phyloP scores from a whole-genome alignment of 2,888 invertebrate species.

The Pseudoips prasinana region DNA sequence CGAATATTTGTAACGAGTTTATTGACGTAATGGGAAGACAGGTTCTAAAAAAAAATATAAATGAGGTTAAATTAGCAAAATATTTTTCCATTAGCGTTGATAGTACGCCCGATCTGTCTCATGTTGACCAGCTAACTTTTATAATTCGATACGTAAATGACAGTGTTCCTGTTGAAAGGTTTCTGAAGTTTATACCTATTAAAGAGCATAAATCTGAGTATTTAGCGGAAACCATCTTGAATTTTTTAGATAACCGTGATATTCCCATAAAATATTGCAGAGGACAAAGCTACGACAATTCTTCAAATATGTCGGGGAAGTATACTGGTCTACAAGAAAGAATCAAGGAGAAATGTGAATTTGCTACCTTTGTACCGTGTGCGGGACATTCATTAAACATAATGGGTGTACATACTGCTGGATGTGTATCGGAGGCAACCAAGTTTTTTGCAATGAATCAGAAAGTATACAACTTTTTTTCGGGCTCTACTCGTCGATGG shows the following conservation, averaged over 20 bases:
- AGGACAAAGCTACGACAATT: conserved; percentile 40
- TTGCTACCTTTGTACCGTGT: conserved; percentile 34
- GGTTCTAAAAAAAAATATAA: conserved; percentile 27
- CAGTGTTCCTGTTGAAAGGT: conserved; percentile 35
- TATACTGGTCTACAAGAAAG: conserved; percentile 34
- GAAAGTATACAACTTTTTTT: conserved; percentile 29
- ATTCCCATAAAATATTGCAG: conserved; percentile 30
- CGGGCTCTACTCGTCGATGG: conserved; percentile 19
- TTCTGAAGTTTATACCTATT: conserved; percentile 37
- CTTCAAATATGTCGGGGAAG: conserved; percentile 37
- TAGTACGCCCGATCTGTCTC: conserved; percentile 37
- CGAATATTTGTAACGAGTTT: conserved; percentile 40
- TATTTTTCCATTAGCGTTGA: conserved; percentile 10
- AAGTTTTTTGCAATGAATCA: background rate
- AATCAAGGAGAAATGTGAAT: conserved; percentile 31
- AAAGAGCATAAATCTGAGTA: conserved; percentile 39
- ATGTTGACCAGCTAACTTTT: conserved; percentile 40
- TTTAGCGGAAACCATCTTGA: conserved; percentile 22
- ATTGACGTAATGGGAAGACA: conserved; percentile 37
- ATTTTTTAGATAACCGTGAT: conserved; percentile 15
- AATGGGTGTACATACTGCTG: conserved; percentile 12
- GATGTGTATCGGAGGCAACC: background rate
- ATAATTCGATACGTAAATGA: conserved; percentile 38
- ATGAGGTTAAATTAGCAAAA: conserved; percentile 31
- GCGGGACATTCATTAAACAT: conserved; percentile 39